A percentile compares a stretch with the other conserved stretches of the same genome.
Evolutionary conservation across 1,140 invertebrate species (phyloP).

Genomic region (Dolichoris vasculosae): DNA sequence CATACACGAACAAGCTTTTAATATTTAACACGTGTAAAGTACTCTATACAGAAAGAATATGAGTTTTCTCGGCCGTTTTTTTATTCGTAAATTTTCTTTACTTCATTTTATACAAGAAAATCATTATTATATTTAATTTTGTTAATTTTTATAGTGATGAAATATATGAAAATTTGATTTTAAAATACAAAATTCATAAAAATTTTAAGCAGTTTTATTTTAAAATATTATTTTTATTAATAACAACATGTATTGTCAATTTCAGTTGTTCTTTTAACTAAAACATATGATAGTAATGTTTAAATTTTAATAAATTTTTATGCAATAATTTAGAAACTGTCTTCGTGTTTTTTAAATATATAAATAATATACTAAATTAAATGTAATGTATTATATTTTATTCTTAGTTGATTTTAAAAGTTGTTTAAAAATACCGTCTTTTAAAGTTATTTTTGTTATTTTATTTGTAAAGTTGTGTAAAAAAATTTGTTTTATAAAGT

Average conservation of each 20-base stretch:
- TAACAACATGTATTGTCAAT: too few relatives aligned
- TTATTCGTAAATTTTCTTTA: slow-evolving; percentile 43
- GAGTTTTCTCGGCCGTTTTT: not conserved
- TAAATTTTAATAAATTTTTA: too few relatives aligned
- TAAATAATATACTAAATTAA: not conserved
- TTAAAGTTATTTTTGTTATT: too few relatives aligned
- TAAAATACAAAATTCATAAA: not conserved
- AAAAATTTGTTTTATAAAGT: too few relatives aligned
- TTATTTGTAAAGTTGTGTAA: too few relatives aligned
- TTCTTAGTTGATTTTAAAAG: not conserved
- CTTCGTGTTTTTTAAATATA: not conserved
- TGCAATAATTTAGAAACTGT: too few relatives aligned
- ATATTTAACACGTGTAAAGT: slow-evolving; percentile 23
- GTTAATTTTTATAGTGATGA: not conserved
- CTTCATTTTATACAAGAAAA: not conserved
- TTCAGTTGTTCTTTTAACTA: too few relatives aligned
- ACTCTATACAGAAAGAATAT: slow-evolving; percentile 6
- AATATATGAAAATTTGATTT: not conserved
- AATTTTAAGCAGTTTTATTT: not conserved
- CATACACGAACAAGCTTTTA: slow-evolving; percentile 37
- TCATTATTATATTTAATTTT: not conserved
- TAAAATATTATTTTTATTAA: too few relatives aligned
- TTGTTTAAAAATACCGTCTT: not conserved
- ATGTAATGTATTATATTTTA: not conserved
- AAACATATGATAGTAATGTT: too few relatives aligned